phyloP scores from a whole-genome alignment of 2,888 invertebrate species.

The Dioctria linearis region DNA sequence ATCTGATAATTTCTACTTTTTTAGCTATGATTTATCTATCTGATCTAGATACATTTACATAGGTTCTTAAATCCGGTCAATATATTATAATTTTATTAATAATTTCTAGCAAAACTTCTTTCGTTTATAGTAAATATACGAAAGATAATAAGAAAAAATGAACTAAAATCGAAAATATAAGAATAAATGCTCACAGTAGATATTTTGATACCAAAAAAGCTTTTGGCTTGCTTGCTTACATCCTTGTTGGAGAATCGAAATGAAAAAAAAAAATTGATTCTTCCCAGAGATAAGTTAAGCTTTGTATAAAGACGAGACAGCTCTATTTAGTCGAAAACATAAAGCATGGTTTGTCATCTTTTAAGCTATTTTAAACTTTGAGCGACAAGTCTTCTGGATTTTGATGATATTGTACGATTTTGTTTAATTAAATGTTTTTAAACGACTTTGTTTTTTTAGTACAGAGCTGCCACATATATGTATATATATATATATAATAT shows the following conservation, averaged over 20 bases:
- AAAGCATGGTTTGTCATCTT: no score
- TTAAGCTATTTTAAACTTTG: no score
- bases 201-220: slow-evolving; percentile 39
- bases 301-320: no score
- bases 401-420: no score
- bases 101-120: slow-evolving; percentile 7
- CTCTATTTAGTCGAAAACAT: no score
- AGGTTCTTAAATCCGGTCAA: slow-evolving; percentile 31
- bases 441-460: no score
- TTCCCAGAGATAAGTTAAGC: neutral
- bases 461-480: no score
- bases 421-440: no score
- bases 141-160: slow-evolving; percentile 6
- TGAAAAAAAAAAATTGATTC: neutral
- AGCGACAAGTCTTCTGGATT: no score
- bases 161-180: neutral
- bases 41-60: slow-evolving; percentile 36
- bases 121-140: neutral
- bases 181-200: slow-evolving; percentile 34
- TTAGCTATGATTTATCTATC: slow-evolving; percentile 35
- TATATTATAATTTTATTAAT: neutral
- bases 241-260: neutral
- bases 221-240: neutral
- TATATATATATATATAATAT: no score
- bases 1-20: slow-evolving; percentile 26